Percentiles rank a stretch among this genome's conserved stretches.
phyloP scores from a whole-genome alignment of 2,797 vertebrate species.

The Fistularia tabacaria region DNA sequence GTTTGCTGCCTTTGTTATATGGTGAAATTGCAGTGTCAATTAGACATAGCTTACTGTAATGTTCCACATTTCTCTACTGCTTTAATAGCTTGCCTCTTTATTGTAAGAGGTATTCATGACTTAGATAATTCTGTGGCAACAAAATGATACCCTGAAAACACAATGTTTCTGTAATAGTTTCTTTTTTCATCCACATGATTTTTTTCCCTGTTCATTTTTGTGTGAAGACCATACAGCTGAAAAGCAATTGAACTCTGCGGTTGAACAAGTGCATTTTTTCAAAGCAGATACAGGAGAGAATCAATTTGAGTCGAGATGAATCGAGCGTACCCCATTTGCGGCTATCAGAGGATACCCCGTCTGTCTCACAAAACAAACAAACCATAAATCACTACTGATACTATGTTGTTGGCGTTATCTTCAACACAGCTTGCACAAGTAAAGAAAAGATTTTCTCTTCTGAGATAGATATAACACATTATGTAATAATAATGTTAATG shows the following conservation, averaged over 20 bases:
- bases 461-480: too few relatives aligned
- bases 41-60: too few relatives aligned
- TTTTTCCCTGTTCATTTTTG: conserved; percentile 22
- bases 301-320: conserved; percentile 64
- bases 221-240: conserved; percentile 37
- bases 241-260: conserved; percentile 62
- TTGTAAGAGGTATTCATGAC: neutral
- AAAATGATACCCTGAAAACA: neutral
- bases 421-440: neutral
- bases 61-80: too few relatives aligned
- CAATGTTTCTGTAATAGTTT: conserved; percentile 21
- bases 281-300: conserved; percentile 63
- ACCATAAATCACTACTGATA: conserved; percentile 69
- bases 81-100: too few relatives aligned
- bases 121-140: neutral
- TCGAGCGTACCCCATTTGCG: conserved; percentile 53
- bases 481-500: too few relatives aligned
- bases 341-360: conserved; percentile 57
- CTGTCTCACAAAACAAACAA: conserved; percentile 65
- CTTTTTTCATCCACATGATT: conserved; percentile 15
- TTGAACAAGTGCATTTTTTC: conserved; percentile 59
- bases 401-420: conserved; percentile 25
- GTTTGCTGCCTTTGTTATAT: too few relatives aligned
- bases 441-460: too few relatives aligned
- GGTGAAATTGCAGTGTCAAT: too few relatives aligned